Base-by-base conservation (phyloP, 2,113 vertebrate genomes). In the Neomonachus schauinslandi region DNA sequence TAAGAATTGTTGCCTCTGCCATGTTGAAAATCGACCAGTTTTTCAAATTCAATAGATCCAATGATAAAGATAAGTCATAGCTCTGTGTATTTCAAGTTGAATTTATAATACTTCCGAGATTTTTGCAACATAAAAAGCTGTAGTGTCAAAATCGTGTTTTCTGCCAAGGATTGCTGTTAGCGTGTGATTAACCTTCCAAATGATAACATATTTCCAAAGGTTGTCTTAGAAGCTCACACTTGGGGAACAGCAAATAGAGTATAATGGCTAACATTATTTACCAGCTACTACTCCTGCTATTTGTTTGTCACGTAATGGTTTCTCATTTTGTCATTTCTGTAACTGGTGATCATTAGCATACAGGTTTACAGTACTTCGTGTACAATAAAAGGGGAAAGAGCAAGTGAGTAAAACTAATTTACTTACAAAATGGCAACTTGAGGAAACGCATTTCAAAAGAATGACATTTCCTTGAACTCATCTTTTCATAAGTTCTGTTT, bases 391-490 rank as follows among this genome's bases (percentile, higher is more conserved):
- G 39, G 83, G 67, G 76, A 98, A 96, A 94, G 90, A 96, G 80
- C 94, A 98, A 97, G 95, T 85, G 85, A 96, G 39, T 87, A 96
- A 98, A 96, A 94, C 57, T 91, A 96, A 98, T 96, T 96, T 95
- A 87, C 92, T 98, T 96, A 96, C 63, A 91, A 96, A 98, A 95
- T 96, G 84, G 76, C 88, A 97, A 98, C 95, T 92, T 87, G 65
- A 96, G 33, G 59, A 95, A 97, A 96, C 96, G 46, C 51, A 89
- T 95, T 96, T 87, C 0, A 2, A 87, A 84, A 82, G 84, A 96
- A 96, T 95, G 88, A 94, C 92, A 98, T 94, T 95, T 97, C 84
- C 72, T 96, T 98, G 95, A 97, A 92, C 92, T 96, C 76, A 85
- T 97, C 90, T 94, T 97, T 98, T 96, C 71, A 74, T 84, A 94